Evolutionary conservation across 1,140 invertebrate species (phyloP).

Genomic region (Copidosoma floridanum): DNA sequence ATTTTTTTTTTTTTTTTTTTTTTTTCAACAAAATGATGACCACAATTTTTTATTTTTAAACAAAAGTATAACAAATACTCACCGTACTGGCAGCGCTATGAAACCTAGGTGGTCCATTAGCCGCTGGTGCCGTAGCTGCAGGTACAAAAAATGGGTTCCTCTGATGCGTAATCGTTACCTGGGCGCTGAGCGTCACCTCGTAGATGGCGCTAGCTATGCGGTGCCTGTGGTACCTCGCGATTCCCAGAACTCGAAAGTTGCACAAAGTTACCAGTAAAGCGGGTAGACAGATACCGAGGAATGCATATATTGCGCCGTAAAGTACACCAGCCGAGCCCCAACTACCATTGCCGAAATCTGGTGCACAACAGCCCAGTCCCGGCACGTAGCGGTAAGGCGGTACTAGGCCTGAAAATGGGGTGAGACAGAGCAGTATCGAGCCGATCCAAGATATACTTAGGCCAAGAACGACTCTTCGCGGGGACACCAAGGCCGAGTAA

Average conservation of each 20-base stretch:
- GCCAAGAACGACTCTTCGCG: slow-evolving; percentile 57
- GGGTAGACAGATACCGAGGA: slow-evolving; percentile 67
- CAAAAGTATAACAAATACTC: no score
- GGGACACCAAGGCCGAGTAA: slow-evolving; percentile 70
- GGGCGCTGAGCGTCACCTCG: slow-evolving; percentile 78
- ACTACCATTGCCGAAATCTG: slow-evolving; percentile 64
- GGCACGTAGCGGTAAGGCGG: slow-evolving; percentile 58
- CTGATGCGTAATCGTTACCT: slow-evolving; percentile 80
- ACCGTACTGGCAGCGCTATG: slow-evolving; percentile 69
- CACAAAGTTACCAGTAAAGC: slow-evolving; percentile 68
- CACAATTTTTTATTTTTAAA: no score
- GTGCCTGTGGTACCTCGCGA: slow-evolving; percentile 77
- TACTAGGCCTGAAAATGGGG: slow-evolving; percentile 51
- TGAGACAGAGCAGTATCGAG: slow-evolving; percentile 50
- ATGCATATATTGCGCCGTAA: slow-evolving; percentile 66
- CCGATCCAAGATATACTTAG: slow-evolving; percentile 56
- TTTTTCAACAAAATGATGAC: no score
- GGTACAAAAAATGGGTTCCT: slow-evolving; percentile 72
- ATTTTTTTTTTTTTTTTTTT: no score
- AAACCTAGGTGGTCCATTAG: slow-evolving; percentile 60
- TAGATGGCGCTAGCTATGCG: slow-evolving; percentile 81
- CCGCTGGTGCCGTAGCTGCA: slow-evolving; percentile 58
- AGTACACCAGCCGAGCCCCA: slow-evolving; percentile 52
- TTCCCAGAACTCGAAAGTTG: slow-evolving; percentile 73
- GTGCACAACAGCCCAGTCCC: slow-evolving; percentile 63